These are phyloP conservation scores for Polyergus mexicanus DNA, from an alignment of 1,140 invertebrate species.

Conservation along the genomic window DNA sequence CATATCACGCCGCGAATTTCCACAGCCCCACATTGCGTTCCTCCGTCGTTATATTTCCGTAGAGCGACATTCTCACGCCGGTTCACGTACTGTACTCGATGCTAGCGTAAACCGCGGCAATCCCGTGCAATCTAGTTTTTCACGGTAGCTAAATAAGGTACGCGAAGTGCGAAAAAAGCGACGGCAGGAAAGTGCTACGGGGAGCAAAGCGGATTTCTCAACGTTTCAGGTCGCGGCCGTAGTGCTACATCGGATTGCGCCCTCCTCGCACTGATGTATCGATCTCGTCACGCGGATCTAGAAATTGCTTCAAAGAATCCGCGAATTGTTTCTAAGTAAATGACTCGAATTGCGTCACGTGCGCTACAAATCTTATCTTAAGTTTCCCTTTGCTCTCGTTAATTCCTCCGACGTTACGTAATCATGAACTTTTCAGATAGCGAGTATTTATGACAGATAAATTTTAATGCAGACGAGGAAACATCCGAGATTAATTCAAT, in stretches of 20 bases:
- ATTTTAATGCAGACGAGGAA: constrained; percentile 18
- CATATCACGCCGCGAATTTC: constrained; percentile 4
- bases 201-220: constrained; percentile 61
- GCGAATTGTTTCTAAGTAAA: constrained; percentile 72
- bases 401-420: constrained; percentile 54
- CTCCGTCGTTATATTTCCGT: constrained; percentile 7
- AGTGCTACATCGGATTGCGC: constrained; percentile 33
- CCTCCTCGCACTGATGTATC: constrained; percentile 68
- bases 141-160: constrained; percentile 48
- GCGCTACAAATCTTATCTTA: constrained; percentile 44
- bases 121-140: constrained; percentile 8
- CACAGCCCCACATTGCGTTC: constrained; percentile 12
- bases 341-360: constrained; percentile 61
- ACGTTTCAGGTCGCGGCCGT: constrained; percentile 11
- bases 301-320: too few relatives aligned
- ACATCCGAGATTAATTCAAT: constrained; percentile 51
- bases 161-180: background rate
- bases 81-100: constrained; percentile 25
- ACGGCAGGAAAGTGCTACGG: constrained; percentile 7
- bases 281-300: constrained; percentile 21
- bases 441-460: constrained; percentile 16
- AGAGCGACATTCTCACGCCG: background rate
- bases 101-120: constrained; percentile 22
- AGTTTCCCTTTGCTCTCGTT: constrained; percentile 10
- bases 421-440: constrained; percentile 38